Conservation (phyloP, 1,140 invertebrate species). For the Halesus radiatus region DNA sequence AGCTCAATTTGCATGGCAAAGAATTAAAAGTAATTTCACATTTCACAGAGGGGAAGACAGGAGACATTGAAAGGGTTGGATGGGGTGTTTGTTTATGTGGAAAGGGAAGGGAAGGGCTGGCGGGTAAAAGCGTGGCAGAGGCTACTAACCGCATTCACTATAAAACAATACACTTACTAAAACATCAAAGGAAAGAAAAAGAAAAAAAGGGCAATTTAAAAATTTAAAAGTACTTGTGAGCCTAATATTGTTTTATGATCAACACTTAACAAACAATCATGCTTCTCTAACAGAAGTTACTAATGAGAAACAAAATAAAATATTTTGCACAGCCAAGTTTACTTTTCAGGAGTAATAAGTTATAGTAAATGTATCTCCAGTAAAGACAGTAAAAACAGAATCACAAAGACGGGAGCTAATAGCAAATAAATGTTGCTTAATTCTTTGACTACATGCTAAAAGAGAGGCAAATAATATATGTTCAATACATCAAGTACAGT, state of each 20-base stretch:
- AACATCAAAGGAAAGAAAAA: slow-evolving; percentile 24
- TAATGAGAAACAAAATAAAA: slow-evolving; percentile 27
- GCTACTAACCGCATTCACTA: slow-evolving; percentile 34
- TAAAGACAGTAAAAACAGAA: slow-evolving; percentile 12
- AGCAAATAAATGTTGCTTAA: slow-evolving; percentile 25
- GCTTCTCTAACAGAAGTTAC: slow-evolving; percentile 28
- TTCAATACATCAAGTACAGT: too few relatives aligned
- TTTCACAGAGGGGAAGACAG: not conserved
- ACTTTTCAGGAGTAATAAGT: slow-evolving; percentile 2
- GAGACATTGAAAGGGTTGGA: not conserved
- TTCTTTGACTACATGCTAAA: slow-evolving; percentile 30
- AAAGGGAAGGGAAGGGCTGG: not conserved
- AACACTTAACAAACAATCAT: slow-evolving; percentile 25
- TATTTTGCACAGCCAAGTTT: slow-evolving; percentile 42
- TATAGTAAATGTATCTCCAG: not conserved
- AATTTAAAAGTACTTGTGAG: too few relatives aligned
- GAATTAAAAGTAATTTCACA: not conserved
- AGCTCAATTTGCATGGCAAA: not conserved
- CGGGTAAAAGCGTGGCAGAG: not conserved
- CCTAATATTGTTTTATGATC: slow-evolving; percentile 4
- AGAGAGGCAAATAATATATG: too few relatives aligned
- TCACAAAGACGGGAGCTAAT: slow-evolving; percentile 25
- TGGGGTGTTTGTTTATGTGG: not conserved
- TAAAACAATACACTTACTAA: slow-evolving; percentile 24
- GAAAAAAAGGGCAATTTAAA: too few relatives aligned